Conservation (phyloP, 2,113 vertebrate genomes). For the Sceloporus tristichus region DNA sequence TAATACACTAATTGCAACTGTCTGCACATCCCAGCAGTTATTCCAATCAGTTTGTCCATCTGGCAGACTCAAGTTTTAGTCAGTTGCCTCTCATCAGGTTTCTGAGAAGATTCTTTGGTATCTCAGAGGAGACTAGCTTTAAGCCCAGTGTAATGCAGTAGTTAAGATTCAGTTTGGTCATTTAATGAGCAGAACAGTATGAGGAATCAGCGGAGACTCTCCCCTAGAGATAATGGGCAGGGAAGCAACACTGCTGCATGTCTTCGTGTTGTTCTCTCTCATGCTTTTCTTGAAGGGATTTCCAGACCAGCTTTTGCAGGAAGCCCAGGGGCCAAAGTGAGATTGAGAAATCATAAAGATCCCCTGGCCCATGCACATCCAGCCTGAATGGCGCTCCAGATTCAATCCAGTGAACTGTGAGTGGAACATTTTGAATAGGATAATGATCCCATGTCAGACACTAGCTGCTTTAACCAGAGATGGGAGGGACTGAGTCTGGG, state of each 20-base stretch:
- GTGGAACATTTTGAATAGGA: not conserved
- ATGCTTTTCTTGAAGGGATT: not conserved
- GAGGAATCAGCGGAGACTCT: not conserved
- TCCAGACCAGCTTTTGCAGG: not conserved
- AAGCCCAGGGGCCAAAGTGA: not conserved
- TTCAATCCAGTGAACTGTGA: not conserved
- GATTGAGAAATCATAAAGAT: not conserved
- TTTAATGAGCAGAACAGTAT: not conserved
- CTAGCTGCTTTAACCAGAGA: not conserved
- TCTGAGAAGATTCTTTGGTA: not conserved
- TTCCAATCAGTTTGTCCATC: not conserved
- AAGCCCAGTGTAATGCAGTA: not conserved
- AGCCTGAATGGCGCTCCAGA: not conserved
- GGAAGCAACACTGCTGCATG: not conserved
- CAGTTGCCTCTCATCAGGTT: not conserved
- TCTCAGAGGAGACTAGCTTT: not conserved
- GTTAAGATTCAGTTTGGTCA: not conserved
- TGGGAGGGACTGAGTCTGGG: not conserved
- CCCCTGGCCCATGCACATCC: no score
- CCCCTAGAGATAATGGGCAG: not conserved
- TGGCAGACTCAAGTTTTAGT: not conserved
- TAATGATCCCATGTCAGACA: not conserved
- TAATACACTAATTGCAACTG: constrained; percentile 10
- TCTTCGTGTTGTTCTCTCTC: not conserved
- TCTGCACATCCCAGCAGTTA: not conserved